These are phyloP conservation scores for Drosophila mettleri DNA, from an alignment of 2,888 invertebrate genomes.

Conservation along the genomic window DNA sequence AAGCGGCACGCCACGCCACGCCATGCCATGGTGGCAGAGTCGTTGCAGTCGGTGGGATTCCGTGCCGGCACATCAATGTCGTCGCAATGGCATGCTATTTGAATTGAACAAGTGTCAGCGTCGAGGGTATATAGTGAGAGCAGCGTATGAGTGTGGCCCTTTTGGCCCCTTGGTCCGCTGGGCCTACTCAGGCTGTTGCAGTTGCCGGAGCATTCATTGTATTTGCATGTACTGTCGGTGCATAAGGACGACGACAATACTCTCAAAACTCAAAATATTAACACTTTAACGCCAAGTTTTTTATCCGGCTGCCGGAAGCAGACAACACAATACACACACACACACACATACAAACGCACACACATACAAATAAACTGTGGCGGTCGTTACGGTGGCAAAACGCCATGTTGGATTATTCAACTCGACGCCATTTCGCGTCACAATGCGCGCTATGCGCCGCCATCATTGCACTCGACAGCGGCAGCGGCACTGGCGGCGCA, in stretches of 20 bases:
- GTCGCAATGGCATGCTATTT: slow-evolving; percentile 76
- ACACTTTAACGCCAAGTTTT: slow-evolving; percentile 79
- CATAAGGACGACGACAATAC: slow-evolving; percentile 52
- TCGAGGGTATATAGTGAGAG: slow-evolving; percentile 66
- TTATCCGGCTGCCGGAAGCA: slow-evolving; percentile 80
- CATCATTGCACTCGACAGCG: slow-evolving; percentile 80
- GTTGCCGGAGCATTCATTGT: slow-evolving; percentile 23
- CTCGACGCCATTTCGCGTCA: slow-evolving; percentile 81
- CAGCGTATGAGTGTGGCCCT: slow-evolving; percentile 14
- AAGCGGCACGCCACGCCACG: slow-evolving; percentile 47
- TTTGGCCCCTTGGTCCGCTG: slow-evolving; percentile 25
- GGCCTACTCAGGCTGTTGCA: slow-evolving; percentile 12
- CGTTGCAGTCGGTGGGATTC: slow-evolving; percentile 50
- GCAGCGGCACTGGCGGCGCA: slow-evolving; percentile 34
- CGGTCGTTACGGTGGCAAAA: slow-evolving; percentile 74
- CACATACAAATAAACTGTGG: slow-evolving; percentile 53
- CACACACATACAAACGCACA: slow-evolving; percentile 18
- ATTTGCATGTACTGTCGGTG: slow-evolving; percentile 70
- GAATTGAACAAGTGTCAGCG: slow-evolving; percentile 79
- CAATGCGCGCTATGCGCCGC: slow-evolving; percentile 80
- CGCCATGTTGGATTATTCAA: slow-evolving; percentile 79
- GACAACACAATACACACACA: slow-evolving; percentile 69
- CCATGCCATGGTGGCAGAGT: slow-evolving; percentile 14
- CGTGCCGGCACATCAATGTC: slow-evolving; percentile 80
- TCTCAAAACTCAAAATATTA: slow-evolving; percentile 81